Conservation (phyloP, 2,888 invertebrate genomes). For the Clitarchus hookeri region DNA sequence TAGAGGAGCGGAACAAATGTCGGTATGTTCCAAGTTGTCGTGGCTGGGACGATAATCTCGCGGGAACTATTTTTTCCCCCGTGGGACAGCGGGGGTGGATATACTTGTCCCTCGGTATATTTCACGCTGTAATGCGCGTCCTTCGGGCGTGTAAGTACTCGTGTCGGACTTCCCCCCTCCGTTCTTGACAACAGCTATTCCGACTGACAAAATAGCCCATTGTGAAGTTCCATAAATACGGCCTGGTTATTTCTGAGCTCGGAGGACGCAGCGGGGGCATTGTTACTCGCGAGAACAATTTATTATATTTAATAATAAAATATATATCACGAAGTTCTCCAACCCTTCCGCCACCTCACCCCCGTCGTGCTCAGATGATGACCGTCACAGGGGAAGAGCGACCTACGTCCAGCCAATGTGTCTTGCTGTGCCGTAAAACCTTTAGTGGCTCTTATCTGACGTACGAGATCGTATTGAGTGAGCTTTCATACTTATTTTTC, state of each 20-base stretch:
- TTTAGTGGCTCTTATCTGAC: no score
- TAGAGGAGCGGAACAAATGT: background rate
- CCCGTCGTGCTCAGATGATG: background rate
- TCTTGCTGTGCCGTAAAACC: no score
- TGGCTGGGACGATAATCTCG: background rate
- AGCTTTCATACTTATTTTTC: no score
- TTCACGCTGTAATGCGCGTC: background rate
- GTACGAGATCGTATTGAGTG: no score
- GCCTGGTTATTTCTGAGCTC: background rate
- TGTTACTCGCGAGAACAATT: background rate
- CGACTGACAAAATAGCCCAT: constrained; percentile 14
- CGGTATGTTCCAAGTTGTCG: background rate
- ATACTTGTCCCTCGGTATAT: background rate
- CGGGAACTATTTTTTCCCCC: background rate
- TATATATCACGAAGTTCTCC: constrained; percentile 11
- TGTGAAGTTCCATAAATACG: constrained; percentile 14
- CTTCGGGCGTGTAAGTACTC: background rate
- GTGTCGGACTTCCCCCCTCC: background rate
- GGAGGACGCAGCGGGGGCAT: background rate
- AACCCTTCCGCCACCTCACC: background rate
- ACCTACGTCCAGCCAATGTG: background rate
- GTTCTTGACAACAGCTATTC: constrained; percentile 2
- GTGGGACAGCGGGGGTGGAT: background rate
- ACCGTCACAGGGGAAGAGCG: background rate
- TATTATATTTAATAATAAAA: constrained; percentile 14